Conservation (phyloP, 2,888 invertebrate genomes). For the Helicoverpa assulta region DNA sequence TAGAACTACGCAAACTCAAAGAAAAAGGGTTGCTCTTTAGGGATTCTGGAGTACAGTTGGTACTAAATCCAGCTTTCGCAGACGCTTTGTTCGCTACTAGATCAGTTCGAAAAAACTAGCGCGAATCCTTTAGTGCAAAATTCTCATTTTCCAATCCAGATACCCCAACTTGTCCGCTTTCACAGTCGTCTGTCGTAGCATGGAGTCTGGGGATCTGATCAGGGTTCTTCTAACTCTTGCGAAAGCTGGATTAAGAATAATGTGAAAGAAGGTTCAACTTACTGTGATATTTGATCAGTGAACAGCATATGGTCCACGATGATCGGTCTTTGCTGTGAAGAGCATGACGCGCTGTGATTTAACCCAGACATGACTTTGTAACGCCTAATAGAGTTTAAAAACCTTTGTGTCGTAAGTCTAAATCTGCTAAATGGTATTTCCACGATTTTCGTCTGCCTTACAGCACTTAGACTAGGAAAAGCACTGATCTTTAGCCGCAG, state of each 20-base stretch:
- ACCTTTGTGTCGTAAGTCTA: background rate
- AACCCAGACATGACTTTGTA: conserved; percentile 26
- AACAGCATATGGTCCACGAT: conserved; percentile 1
- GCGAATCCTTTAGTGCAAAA: too few relatives aligned
- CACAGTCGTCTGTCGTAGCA: too few relatives aligned
- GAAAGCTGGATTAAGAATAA: conserved; percentile 3
- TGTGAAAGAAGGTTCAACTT: conserved; percentile 19
- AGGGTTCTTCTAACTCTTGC: background rate
- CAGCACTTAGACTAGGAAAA: conserved; percentile 24
- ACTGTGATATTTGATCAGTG: conserved; percentile 16
- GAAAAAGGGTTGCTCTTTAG: background rate
- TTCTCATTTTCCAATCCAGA: too few relatives aligned
- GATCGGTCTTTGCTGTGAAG: conserved; percentile 28
- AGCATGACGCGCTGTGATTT: conserved; percentile 2
- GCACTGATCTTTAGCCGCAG: conserved; percentile 26
- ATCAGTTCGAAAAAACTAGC: too few relatives aligned
- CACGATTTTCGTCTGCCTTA: background rate
- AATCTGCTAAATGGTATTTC: conserved; percentile 4
- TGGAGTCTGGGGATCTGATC: too few relatives aligned
- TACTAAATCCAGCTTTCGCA: conserved; percentile 2
- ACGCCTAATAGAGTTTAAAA: background rate
- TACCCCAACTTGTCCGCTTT: too few relatives aligned
- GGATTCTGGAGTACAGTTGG: background rate
- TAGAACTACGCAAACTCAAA: background rate
- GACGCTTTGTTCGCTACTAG: too few relatives aligned